Base-by-base conservation (phyloP, 2,113 vertebrate species). In the Synchiropus splendidus region DNA sequence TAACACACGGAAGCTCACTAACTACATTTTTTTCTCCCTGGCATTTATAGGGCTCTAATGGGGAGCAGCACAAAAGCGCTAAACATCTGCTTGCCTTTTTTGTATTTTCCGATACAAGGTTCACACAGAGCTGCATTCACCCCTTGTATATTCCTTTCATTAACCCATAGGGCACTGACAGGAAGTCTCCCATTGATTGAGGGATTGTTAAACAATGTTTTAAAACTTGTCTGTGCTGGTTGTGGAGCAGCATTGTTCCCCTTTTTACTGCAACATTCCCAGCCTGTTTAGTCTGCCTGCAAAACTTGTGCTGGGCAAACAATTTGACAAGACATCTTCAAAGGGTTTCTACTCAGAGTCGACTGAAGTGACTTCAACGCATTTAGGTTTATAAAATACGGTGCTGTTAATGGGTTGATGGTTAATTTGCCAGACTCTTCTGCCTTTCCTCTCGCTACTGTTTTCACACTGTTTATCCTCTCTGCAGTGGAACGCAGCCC, bases 401-500 rank as follows among this genome's bases (percentile, higher is more conserved):
- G n/a, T n/a, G n/a, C n/a, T n/a, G n/a, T n/a, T n/a, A 27, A 27
- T 27, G 8, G 21, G 21, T 27, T 27, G 21, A 27, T 27, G 4
- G 21, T 27, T 27, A 27, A 27, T 27, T 27, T 27, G 8, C 21
- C 21, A 27, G 21, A 27, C 21, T 3, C 12, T 38, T 47, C 3
- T 42, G 16, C 27, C 39, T 4, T 32, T n/a, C 35, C 9, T 16
- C 16, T 45, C 39, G 13, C 14, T n/a, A n/a, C n/a, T 63, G 2
- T 12, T 43, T 32, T 52, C 43, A 55, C 2, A 1, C 30, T n/a
- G 11, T 17, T 54, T 42, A 46, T 48, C 13, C 31, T 10, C 12
- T 2, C 10, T 11, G 9, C 73, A 97, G 94, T 98, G 91, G 85
- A 79, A 37, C 87, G 92, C 50, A 89, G 86, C 59, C 81, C 89